phyloP scores from a whole-genome alignment of 2,113 vertebrate species.

The Scophthalmus maximus region DNA sequence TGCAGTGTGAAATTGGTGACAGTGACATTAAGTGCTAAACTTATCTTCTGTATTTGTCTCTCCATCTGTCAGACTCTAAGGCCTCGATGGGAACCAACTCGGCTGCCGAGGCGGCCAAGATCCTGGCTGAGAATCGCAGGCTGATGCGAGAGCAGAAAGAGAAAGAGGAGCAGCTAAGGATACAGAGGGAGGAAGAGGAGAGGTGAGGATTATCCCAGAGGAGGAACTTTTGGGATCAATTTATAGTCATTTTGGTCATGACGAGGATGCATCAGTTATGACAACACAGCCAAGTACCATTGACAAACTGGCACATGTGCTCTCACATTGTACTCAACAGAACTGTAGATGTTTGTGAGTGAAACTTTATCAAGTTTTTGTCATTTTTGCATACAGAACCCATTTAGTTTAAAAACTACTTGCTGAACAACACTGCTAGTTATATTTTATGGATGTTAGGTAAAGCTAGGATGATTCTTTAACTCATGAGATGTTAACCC shows the following conservation, averaged over 20 bases:
- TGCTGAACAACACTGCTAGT: too few relatives aligned
- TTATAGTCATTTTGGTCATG: neutral
- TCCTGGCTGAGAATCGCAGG: constrained; percentile 88
- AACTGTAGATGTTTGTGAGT: neutral
- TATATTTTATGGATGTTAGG: neutral
- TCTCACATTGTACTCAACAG: too few relatives aligned
- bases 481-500: too few relatives aligned
- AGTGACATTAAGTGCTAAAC: neutral
- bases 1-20: neutral
- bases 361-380: too few relatives aligned
- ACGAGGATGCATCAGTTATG: neutral
- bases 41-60: neutral
- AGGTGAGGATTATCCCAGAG: too few relatives aligned
- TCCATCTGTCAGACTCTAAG: constrained; percentile 81
- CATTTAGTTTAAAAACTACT: neutral
- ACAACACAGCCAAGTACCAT: neutral
- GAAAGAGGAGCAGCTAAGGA: constrained; percentile 85
- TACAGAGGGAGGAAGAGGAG: constrained; percentile 86
- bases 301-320: too few relatives aligned
- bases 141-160: constrained; percentile 89
- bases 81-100: constrained; percentile 82
- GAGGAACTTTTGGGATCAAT: too few relatives aligned
- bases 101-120: constrained; percentile 89
- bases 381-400: neutral
- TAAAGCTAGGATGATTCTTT: neutral